Base-by-base conservation (phyloP, 2,797 vertebrate species). In the Malurus splendens region DNA sequence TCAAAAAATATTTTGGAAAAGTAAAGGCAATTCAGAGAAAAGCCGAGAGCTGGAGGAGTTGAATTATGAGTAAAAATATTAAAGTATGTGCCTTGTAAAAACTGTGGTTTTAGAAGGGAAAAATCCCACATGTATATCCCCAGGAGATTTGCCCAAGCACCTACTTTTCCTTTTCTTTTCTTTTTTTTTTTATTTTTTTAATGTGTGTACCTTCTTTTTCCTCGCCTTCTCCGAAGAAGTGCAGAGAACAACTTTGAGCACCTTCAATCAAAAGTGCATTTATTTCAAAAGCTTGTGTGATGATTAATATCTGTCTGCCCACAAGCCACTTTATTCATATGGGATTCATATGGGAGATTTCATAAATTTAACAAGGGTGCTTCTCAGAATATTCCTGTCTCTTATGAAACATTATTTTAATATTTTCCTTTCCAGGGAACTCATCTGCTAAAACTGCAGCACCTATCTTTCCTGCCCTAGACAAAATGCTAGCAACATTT, bases 241-340 rank as follows among this genome's bases (percentile, higher is more conserved):
- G 14, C 9, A 44, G 30, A 36, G 56, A 85, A 86, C 14, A 77
- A 77, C 33, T 86, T 47, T 23, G 9, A 90, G 51, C 17, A 75
- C 41, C 55, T 91, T 90, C 70, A 72, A 12, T 75, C 44, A 39
- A 23, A 81, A 70, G 19, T 18, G 42, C 23, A 76, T 79, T 88
- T 81, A 56, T 57, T 94, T 88, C 86, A 76, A 76, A 84, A 20
- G 12, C 56, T 67, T 73, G 12, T 1, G 1, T 42, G 30, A 33
- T 90, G 86, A 86, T 93, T 88, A 88, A 79, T 84, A 90, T 39
- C 78, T 88, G 38, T 33, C 54, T 84, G 60, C 89, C 77, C 84
- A 84, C 33, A 70, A 84, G 64, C 22, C 52, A 86, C 67, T 84
- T 88, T n/a, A 90, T 74, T 92, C 65, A 52, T 54, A 62, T 9